Evolutionary conservation across 2,888 invertebrate species (phyloP).

Genomic region (Diloba caeruleocephala): DNA sequence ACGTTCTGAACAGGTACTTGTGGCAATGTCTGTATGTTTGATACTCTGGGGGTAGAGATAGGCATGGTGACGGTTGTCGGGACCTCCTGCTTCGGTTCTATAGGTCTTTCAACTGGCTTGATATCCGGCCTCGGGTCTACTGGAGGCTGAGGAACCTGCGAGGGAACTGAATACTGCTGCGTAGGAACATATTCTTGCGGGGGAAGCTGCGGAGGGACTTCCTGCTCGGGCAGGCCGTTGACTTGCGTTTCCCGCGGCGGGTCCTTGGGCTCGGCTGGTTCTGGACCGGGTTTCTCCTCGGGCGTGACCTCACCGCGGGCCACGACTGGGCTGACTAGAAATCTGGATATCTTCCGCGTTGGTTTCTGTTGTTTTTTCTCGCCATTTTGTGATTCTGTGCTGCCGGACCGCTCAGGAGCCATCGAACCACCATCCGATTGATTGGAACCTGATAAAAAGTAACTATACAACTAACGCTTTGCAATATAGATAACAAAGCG

Average conservation of each 20-base stretch:
- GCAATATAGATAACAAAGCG: no score
- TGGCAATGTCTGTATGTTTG: slow-evolving; percentile 45
- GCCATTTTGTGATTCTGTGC: slow-evolving; percentile 77
- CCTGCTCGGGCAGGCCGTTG: slow-evolving; percentile 69
- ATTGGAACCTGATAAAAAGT: slow-evolving; percentile 85
- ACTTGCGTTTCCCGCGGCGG: slow-evolving; percentile 52
- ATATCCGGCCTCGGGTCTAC: slow-evolving; percentile 55
- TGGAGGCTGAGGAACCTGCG: slow-evolving; percentile 62
- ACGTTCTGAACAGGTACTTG: slow-evolving; percentile 54
- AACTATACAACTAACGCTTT: no score
- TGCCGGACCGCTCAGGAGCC: slow-evolving; percentile 77
- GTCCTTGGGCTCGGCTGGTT: slow-evolving; percentile 44
- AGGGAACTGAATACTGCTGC: slow-evolving; percentile 73
- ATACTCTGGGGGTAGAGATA: slow-evolving; percentile 48
- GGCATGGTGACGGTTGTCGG: slow-evolving; percentile 50
- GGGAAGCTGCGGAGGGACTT: slow-evolving; percentile 39
- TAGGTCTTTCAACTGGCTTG: slow-evolving; percentile 37
- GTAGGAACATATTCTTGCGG: slow-evolving; percentile 68
- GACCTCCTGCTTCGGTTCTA: slow-evolving; percentile 46
- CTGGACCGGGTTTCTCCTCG: slow-evolving; percentile 55
- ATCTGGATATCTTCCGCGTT: slow-evolving; percentile 93
- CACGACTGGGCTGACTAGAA: slow-evolving; percentile 94
- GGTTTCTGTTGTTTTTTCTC: slow-evolving; percentile 86
- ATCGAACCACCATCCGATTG: slow-evolving; percentile 83
- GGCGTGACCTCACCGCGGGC: slow-evolving; percentile 83